Base-by-base conservation (phyloP, 2,797 vertebrate genomes). In the Gallinago nigripennis region DNA sequence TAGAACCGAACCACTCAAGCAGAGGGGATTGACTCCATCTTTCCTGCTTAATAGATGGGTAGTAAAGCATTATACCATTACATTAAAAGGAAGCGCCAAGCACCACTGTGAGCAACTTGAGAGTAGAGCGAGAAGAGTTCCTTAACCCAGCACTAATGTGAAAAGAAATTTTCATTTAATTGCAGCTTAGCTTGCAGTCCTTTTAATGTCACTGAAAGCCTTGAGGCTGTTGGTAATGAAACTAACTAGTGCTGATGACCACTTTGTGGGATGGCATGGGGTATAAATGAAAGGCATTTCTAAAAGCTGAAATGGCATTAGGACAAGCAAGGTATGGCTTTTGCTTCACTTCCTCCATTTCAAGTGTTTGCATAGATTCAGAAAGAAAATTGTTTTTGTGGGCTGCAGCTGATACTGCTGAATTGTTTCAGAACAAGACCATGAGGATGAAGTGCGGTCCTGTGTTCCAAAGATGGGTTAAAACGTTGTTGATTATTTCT, bases 161-260 rank as follows among this genome's bases (percentile, higher is more conserved):
- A 79, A 71, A 85, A 88, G 68, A 83, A 88, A 63, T 76, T 66
- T 39, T 88, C n/a, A 4, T 70, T 94, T 94, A 80, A 78, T 88
- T 95, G 82, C 86, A 83, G 76, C 64, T 96, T 86, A 73, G 46
- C 17, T 91, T 86, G 46, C 58, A 51, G 8, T 84, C 73, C 70
- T 76, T 84, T 63, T 70, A 71, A 57, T 58, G 77, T 57, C 33
- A 80, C 68, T 25, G 25, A 71, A 53, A 73, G 66, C 79, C 57
- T 73, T 78, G 57, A 86, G 69, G 73, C 60, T 82, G 15, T 68
- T 56, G 18, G 73, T 90, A 86, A 53, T 63, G 70, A 54, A 82
- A 0, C 63, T 84, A 45, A 0, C 66, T 84, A 48, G 30, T 3
- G 3, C 73, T 43, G 82, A 37, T 61, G 66, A 33, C 37, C 50